Base-by-base conservation (phyloP, 2,113 vertebrate genomes). In the Pyrgilauda ruficollis region DNA sequence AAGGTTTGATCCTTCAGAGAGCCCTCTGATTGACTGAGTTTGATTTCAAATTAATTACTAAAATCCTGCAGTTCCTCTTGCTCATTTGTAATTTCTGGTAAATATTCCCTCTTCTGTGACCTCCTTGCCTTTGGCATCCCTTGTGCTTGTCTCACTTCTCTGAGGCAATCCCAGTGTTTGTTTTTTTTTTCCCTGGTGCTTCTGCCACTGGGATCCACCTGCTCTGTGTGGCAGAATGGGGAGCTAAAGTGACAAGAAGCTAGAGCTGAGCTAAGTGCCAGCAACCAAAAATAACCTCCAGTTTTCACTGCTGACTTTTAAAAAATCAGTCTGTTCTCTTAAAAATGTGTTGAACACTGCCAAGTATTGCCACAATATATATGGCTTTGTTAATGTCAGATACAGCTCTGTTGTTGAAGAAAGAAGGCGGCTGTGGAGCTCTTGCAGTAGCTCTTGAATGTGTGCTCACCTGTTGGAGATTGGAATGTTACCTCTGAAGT, bases 201-300 rank as follows among this genome's bases (percentile, higher is more conserved):
- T 70, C 37, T 89, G 63, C 81, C 30, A 3, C 20, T 1, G 4
- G 77, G 56, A 84, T 67, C 77, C 49, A 27, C 91, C 59, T 76
- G 78, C 82, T 68, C 35, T 0, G 0, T 12, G 67, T 61, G 67
- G 37, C 56, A 76, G 79, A 69, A 62, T 19, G 59, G 41, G 63
- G 62, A 64, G 50, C 55, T 80, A 1, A 79, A 90, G 37, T 44
- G 53, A 69, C 56, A 18, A 52, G 78, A 64, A 73, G 70, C 58
- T 9, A 49, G 47, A 72, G 75, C 75, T 24, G 41, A 85, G 50
- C 80, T 55, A 22, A 85, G 83, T 83, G 88, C 75, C 72, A 92
- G 59, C 64, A 90, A 30, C 76, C 79, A 92, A 90, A 96, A 94
- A 81, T 92, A 95, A 70, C 35, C 73, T 76, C 27, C 41, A 31